Percentiles rank a stretch among this genome's conserved stretches.
phyloP scores from a whole-genome alignment of 1,140 invertebrate genomes.

The Mizuhopecten yessoensis region DNA sequence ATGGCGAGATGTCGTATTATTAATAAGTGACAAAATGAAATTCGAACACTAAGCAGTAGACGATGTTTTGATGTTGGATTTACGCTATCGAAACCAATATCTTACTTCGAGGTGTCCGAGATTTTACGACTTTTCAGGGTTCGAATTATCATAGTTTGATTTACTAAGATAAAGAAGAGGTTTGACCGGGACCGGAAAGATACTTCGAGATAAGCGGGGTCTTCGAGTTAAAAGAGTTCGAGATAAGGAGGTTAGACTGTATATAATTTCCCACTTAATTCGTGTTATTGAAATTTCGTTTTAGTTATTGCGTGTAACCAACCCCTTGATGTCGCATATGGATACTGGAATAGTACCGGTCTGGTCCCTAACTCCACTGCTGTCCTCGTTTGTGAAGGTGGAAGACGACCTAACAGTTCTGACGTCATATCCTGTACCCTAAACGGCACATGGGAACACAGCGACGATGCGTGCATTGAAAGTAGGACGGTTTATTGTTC shows the following conservation, averaged over 20 bases:
- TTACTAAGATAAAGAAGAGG: too few relatives aligned
- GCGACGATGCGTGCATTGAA: neutral
- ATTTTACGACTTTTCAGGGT: neutral
- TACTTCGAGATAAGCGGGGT: too few relatives aligned
- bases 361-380: neutral
- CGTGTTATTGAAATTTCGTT: neutral
- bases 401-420: neutral
- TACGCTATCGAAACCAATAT: too few relatives aligned
- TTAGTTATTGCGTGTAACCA: neutral
- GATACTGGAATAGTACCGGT: neutral
- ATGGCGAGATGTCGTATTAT: too few relatives aligned
- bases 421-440: slow-evolving; percentile 6
- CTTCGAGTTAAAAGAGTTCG: too few relatives aligned
- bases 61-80: too few relatives aligned
- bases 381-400: neutral
- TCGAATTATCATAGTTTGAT: neutral
- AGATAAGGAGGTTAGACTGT: neutral
- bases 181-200: too few relatives aligned
- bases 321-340: neutral
- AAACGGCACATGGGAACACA: neutral
- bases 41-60: too few relatives aligned
- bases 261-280: too few relatives aligned
- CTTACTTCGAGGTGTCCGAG: too few relatives aligned
- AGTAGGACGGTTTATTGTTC: neutral
- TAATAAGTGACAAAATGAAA: too few relatives aligned